Conservation (phyloP, 2,113 vertebrate species). For the Anhinga anhinga region DNA sequence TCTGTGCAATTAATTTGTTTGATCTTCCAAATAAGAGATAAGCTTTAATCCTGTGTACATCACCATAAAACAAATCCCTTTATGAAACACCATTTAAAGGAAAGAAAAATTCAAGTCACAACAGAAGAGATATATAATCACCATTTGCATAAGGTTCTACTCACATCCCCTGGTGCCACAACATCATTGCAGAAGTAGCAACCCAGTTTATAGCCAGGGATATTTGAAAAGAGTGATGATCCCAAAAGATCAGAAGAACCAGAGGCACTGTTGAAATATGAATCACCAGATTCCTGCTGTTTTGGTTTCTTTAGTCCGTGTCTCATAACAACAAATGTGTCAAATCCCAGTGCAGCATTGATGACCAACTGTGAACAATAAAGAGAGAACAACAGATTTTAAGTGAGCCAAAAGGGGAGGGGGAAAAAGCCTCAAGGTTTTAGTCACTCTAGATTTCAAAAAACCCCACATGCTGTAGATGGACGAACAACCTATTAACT, state of each 20-base stretch:
- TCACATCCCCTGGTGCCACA: constrained; percentile 96
- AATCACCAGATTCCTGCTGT: constrained; percentile 59
- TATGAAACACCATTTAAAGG: background rate
- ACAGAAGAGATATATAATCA: background rate
- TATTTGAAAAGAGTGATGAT: constrained; percentile 95
- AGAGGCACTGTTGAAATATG: constrained; percentile 23
- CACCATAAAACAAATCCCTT: background rate
- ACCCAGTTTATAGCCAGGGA: constrained; percentile 94
- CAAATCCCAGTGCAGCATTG: constrained; percentile 94
- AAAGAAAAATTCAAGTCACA: background rate
- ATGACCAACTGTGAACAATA: constrained; percentile 84
- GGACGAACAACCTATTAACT: background rate
- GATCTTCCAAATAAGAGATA: background rate
- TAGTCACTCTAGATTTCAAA: background rate
- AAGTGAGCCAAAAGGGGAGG: background rate
- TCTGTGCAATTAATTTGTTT: background rate
- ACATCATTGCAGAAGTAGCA: constrained; percentile 99
- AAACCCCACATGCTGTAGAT: accelerated
- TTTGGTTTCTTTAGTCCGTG: constrained; percentile 91
- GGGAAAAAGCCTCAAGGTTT: background rate
- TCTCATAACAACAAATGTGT: constrained; percentile 98
- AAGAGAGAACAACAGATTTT: background rate
- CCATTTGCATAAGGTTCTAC: constrained; percentile 35
- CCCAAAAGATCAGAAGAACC: constrained; percentile 72
- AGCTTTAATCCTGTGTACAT: background rate